These are phyloP conservation scores for Steinernema feltiae DNA, from an alignment of 1,140 invertebrate species.

Conservation along the genomic window DNA sequence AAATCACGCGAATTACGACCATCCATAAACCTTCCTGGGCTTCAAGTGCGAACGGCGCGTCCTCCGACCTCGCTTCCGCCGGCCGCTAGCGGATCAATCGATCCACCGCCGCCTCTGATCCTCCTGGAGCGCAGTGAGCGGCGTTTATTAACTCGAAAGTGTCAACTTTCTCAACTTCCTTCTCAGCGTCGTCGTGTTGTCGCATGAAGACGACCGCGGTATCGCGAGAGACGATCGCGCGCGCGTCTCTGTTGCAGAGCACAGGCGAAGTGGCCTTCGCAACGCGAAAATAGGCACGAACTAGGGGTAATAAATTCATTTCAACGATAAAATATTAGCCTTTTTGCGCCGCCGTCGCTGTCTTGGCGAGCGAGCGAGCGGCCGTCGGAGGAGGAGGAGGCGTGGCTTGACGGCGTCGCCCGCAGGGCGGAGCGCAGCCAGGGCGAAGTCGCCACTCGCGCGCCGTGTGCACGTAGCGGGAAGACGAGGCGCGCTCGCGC, in stretches of 20 bases:
- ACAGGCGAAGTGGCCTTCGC: background rate
- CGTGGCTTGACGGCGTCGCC: background rate
- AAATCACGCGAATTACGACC: background rate
- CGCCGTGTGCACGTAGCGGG: background rate
- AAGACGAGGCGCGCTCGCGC: background rate
- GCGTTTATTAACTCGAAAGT: background rate
- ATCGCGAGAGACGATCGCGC: background rate
- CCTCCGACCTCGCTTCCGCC: no score
- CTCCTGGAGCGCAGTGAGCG: background rate
- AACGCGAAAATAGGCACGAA: constrained; percentile 5
- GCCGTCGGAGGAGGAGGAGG: background rate
- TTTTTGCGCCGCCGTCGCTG: background rate
- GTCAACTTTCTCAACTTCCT: background rate
- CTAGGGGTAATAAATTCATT: constrained; percentile 14
- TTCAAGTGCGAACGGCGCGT: no score
- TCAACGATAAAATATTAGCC: constrained; percentile 13
- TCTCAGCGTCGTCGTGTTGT: no score
- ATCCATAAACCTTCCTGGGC: background rate
- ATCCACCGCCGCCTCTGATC: background rate
- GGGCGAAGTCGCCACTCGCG: constrained; percentile 2
- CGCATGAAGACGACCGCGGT: no score
- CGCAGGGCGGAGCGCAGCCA: background rate
- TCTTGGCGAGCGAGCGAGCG: background rate
- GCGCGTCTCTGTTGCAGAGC: background rate
- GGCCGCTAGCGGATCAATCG: no score